Conservation (phyloP, 2,888 invertebrate genomes). For the Yponomeuta evonymella region DNA sequence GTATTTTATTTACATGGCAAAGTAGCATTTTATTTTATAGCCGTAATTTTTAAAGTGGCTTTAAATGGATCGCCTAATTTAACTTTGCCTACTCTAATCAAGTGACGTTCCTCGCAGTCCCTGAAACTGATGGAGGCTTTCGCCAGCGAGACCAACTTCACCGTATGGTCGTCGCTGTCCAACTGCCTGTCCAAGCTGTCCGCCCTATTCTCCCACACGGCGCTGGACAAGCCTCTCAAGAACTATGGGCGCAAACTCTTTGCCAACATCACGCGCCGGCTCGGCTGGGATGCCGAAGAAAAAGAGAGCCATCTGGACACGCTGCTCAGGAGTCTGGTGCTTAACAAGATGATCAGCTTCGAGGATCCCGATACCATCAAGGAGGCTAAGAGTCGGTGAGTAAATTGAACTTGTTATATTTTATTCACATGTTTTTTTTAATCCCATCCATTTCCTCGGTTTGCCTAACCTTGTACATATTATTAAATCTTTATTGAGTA, state of each 20-base stretch:
- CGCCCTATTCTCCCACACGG: constrained; percentile 86
- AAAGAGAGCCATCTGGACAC: constrained; percentile 92
- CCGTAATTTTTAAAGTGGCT: no score
- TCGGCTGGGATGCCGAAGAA: constrained; percentile 91
- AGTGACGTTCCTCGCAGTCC: constrained; percentile 44
- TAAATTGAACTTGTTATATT: neutral
- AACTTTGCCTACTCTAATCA: neutral
- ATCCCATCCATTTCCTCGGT: neutral
- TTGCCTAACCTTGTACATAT: no score
- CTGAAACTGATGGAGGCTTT: constrained; percentile 91
- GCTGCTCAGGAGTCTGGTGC: constrained; percentile 88
- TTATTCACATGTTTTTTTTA: constrained; percentile 4
- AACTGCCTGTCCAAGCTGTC: constrained; percentile 87
- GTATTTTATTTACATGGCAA: no score
- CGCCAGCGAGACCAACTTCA: constrained; percentile 91
- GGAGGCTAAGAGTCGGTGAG: constrained; percentile 83
- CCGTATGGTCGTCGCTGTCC: constrained; percentile 92
- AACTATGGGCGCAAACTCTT: constrained; percentile 85
- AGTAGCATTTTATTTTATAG: no score
- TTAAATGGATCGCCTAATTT: no score
- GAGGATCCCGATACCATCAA: constrained; percentile 85
- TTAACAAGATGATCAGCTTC: constrained; percentile 88
- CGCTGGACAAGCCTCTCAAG: constrained; percentile 83
- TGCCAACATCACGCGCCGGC: constrained; percentile 80
- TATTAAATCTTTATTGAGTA: no score